Base-by-base conservation (phyloP, 2,797 vertebrate genomes). In the Enteromius treurensis region DNA sequence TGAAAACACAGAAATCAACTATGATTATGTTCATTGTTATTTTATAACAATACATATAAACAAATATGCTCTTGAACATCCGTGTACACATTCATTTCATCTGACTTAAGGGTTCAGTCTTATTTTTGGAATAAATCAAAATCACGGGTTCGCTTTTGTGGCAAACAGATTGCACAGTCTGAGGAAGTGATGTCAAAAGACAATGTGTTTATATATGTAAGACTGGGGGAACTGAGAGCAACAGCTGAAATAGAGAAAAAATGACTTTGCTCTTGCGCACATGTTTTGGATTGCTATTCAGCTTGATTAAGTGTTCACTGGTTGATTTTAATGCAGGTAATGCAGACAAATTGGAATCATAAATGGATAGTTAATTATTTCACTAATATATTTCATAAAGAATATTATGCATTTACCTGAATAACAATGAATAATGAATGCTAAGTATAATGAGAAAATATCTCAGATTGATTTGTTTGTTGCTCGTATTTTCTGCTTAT, bases 131-230 rank as follows among this genome's bases (percentile, higher is more conserved):
- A 74, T 53, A 47, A 15, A 15, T 42, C 4, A 21, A 55, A 21
- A n/a, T 40, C 51, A 76, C 21, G 0, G 9, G 21, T 42, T 69
- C 21, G 40, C 53, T 60, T 23, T 29, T 62, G 53, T 32, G 76
- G 26, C 0, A 4, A 65, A 65, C 5, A 1, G 21, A 64, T 47
- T 29, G 23, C 69, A 47, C 42, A 71, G 13, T 71, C 26, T 64
- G 58, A 64, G 76, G 76, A 77, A 64, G 40, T 64, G 76, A 32
- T 70, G n/a, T 42, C 68, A 73, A 29, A 70, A 71, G 69, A 29
- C 15, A 19, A 32, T 8, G 3, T 29, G 26, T 14, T 3, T n/a
- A 55, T 55, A 29, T 55, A 17, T 9, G 17, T 47, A 74, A 53
- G 47, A 53, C 17, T 51, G 45, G 29, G 45, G 26, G 70, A 74